Percentiles rank a stretch among this genome's conserved stretches.
Conservation (phyloP, 2,113 vertebrate species). For the Lynx canadensis region DNA sequence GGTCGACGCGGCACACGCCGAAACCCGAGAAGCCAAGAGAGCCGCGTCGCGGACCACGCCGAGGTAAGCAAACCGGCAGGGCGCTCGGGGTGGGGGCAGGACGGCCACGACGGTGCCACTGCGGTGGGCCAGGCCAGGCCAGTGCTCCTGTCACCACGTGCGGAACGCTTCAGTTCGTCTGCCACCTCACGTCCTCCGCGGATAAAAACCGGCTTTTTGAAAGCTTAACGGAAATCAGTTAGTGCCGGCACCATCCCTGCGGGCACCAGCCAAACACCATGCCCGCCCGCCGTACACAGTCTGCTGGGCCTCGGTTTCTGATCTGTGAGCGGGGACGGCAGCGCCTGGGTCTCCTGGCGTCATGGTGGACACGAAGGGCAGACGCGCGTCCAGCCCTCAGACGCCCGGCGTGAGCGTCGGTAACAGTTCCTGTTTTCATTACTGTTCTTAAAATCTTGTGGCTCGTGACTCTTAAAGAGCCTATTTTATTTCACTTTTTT, state of each 20-base stretch:
- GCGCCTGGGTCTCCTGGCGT: too few relatives aligned
- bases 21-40: background rate
- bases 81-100: background rate
- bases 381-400: rapidly evolving
- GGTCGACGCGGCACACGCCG: background rate
- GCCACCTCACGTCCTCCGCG: background rate
- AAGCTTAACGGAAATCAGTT: background rate
- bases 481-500: too few relatives aligned
- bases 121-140: too few relatives aligned
- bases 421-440: rapidly evolving
- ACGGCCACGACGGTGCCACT: rapidly evolving
- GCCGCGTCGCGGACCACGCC: background rate
- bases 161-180: background rate
- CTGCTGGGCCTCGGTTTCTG: background rate
- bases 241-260: background rate
- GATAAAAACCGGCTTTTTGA: background rate
- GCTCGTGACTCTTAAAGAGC: background rate
- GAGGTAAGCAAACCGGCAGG: background rate
- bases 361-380: too few relatives aligned
- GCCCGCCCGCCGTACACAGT: rapidly evolving
- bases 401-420: rapidly evolving
- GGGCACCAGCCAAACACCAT: background rate
- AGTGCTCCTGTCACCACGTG: too few relatives aligned
- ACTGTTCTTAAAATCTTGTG: background rate
- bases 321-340: background rate